Conservation (phyloP, 2,113 vertebrate genomes). For the Grammomys dolichurus region DNA sequence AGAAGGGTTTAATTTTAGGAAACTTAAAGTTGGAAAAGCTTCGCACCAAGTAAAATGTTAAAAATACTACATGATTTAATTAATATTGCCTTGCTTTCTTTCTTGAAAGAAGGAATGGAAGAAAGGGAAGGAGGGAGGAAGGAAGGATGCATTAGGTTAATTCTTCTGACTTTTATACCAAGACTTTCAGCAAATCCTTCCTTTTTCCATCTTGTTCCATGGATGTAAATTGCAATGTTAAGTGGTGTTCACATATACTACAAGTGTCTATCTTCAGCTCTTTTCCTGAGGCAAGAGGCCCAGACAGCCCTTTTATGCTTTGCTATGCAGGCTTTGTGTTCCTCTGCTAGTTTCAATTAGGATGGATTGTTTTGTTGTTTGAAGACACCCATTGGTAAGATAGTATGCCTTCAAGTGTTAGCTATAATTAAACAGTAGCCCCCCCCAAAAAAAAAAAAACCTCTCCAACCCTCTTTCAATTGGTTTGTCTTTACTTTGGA, state of each 20-base stretch:
- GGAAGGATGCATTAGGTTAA: background rate
- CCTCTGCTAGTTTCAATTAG: background rate
- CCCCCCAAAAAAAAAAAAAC: background rate
- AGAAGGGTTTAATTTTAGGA: conserved; percentile 51
- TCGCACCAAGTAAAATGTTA: conserved; percentile 18
- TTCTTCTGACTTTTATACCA: conserved; percentile 51
- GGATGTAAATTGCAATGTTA: conserved; percentile 38
- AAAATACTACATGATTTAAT: conserved; percentile 66
- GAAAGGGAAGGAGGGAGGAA: background rate
- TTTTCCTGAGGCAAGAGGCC: background rate
- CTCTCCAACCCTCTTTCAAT: background rate
- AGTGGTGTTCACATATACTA: conserved; percentile 16
- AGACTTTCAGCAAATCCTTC: conserved; percentile 45
- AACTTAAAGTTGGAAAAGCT: conserved; percentile 30
- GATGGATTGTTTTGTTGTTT: conserved; percentile 20
- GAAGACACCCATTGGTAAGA: background rate
- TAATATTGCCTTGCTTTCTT: conserved; percentile 26
- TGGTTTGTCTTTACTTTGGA: background rate
- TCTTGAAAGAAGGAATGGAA: background rate
- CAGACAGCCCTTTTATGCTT: background rate
- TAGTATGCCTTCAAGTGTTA: conserved; percentile 29
- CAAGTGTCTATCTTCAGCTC: background rate
- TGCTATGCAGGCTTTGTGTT: background rate
- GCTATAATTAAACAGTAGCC: background rate
- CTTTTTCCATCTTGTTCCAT: conserved; percentile 38